phyloP scores from a whole-genome alignment of 2,113 vertebrate species.

The Nycticebus coucang region DNA sequence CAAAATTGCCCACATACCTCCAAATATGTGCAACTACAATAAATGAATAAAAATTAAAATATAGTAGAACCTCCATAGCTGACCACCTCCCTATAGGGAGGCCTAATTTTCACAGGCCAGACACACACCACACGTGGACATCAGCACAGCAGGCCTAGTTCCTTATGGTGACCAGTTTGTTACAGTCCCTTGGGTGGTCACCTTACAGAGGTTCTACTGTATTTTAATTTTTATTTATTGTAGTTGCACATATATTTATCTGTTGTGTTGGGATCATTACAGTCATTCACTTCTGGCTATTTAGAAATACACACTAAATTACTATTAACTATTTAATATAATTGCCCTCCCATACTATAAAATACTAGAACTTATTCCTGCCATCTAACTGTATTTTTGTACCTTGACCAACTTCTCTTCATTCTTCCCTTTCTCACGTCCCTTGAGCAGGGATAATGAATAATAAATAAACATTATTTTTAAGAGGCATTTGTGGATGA shows the following conservation, averaged over 20 bases:
- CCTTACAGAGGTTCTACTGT: too few relatives aligned
- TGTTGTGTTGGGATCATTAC: neutral
- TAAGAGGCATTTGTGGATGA: neutral
- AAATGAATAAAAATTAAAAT: too few relatives aligned
- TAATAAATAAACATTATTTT: neutral
- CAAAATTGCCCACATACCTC: too few relatives aligned
- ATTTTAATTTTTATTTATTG: neutral
- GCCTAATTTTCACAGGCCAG: too few relatives aligned
- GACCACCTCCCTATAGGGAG: too few relatives aligned
- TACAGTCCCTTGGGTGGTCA: too few relatives aligned
- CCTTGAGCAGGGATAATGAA: neutral
- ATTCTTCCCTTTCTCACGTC: neutral
- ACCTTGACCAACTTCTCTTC: neutral
- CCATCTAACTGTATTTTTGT: neutral
- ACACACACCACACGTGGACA: too few relatives aligned
- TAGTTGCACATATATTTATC: neutral
- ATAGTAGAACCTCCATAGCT: too few relatives aligned
- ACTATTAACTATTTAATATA: neutral
- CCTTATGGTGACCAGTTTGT: too few relatives aligned
- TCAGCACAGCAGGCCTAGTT: too few relatives aligned
- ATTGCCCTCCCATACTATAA: neutral
- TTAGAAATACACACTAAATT: neutral
- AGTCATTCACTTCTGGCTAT: neutral
- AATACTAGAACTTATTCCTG: neutral
- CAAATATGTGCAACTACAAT: too few relatives aligned